A percentile compares a stretch with the other conserved stretches of the same genome.
Evolutionary conservation across 35 echinoderm and acorn worm genomes (phyloP).

Genomic region (Diadema setosum): DNA sequence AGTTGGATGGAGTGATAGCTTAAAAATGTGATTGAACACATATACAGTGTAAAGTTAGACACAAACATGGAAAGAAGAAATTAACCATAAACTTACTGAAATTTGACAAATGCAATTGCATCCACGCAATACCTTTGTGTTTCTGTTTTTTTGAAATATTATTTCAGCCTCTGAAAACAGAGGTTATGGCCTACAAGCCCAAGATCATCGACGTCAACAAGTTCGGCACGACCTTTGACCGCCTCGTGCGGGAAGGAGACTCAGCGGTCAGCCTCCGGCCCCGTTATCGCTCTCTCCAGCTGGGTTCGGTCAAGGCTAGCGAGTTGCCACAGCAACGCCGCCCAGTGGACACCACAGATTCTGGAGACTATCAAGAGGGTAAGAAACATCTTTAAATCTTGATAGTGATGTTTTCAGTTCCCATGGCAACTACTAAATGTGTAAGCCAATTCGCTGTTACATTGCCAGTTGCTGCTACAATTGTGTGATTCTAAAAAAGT

Average conservation of each 20-base stretch:
- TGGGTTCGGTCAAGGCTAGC: constrained; percentile 43
- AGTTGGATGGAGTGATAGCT: too few species aligned
- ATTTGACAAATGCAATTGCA: too few species aligned
- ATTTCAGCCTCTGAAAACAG: constrained; percentile 76
- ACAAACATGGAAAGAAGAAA: too few species aligned
- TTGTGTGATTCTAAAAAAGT: too few species aligned
- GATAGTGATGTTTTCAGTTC: too few species aligned
- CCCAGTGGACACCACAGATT: constrained; percentile 30
- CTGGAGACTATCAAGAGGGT: constrained; percentile 57
- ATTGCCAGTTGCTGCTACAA: too few species aligned
- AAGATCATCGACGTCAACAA: constrained; percentile 90
- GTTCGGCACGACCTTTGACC: constrained; percentile 77
- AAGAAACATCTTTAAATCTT: too few species aligned
- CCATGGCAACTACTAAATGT: too few species aligned
- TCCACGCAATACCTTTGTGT: too few species aligned
- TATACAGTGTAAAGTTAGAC: constrained; percentile 82
- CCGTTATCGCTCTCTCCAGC: constrained; percentile 88
- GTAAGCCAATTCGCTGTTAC: too few species aligned
- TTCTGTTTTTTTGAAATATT: neutral
- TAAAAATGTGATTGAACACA: too few species aligned
- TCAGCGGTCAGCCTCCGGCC: constrained; percentile 63
- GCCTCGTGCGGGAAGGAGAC: constrained; percentile 73
- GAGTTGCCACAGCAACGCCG: neutral
- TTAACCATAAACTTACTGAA: too few species aligned
- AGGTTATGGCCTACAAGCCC: constrained; percentile 83